Percentiles rank a stretch among this genome's conserved stretches.
phyloP scores from a whole-genome alignment of 2,797 vertebrate species.

The Pseudopleuronectes americanus region DNA sequence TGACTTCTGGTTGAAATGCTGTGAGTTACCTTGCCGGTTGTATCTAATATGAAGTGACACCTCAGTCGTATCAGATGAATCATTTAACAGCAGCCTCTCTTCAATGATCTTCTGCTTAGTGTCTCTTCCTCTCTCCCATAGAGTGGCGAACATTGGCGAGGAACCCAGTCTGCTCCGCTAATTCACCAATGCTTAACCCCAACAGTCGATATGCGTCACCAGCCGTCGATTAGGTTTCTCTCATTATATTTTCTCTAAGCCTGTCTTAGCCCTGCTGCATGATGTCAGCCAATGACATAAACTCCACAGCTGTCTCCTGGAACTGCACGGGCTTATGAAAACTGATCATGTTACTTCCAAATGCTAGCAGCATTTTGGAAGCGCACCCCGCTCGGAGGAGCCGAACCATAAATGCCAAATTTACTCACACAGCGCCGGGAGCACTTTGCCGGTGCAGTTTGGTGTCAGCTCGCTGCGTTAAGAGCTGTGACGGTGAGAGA shows the following conservation, averaged over 20 bases:
- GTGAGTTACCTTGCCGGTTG: background rate
- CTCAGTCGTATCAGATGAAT: constrained; percentile 23
- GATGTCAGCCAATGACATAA: constrained; percentile 81
- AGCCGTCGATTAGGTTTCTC: constrained; percentile 68
- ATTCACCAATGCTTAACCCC: constrained; percentile 61
- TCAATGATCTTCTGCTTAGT: constrained; percentile 41
- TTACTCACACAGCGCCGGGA: constrained; percentile 50
- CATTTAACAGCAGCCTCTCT: constrained; percentile 12
- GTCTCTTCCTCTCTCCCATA: constrained; percentile 19
- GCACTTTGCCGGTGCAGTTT: constrained; percentile 22
- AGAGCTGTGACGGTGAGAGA: constrained; percentile 13
- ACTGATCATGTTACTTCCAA: constrained; percentile 77
- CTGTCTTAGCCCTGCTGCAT: constrained; percentile 65
- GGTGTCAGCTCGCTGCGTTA: constrained; percentile 8
- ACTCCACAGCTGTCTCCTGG: constrained; percentile 78
- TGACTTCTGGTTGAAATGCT: background rate
- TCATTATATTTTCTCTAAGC: constrained; percentile 74
- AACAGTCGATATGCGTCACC: constrained; percentile 57
- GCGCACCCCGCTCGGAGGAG: constrained; percentile 51
- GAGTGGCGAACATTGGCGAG: constrained; percentile 25
- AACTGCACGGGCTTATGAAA: constrained; percentile 71
- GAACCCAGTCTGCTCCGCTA: constrained; percentile 44
- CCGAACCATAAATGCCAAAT: constrained; percentile 61
- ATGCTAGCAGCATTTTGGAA: constrained; percentile 61
- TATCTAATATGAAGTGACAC: constrained; percentile 26